These are phyloP conservation scores for Phania funesta DNA, from an alignment of 2,888 invertebrate genomes.

Conservation along the genomic window DNA sequence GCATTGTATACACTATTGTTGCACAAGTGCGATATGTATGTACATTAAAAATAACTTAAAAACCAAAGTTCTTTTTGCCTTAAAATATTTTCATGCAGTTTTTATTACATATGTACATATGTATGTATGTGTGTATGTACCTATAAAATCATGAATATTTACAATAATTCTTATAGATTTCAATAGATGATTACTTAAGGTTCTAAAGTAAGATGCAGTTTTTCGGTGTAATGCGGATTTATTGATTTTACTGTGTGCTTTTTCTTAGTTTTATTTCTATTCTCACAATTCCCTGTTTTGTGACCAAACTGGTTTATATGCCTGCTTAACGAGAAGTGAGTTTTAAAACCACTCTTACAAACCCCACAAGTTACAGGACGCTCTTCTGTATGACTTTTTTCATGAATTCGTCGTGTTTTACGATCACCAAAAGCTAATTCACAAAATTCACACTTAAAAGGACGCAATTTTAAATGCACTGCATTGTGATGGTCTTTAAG, in stretches of 20 bases:
- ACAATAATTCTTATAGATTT: no score
- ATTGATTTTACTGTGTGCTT: not conserved
- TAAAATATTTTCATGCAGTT: no score
- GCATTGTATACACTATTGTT: no score
- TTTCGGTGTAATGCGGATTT: not conserved
- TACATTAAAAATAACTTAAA: no score
- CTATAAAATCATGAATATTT: not conserved
- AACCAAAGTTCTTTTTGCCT: no score
- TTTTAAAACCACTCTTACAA: constrained; percentile 46
- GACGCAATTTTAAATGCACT: constrained; percentile 55
- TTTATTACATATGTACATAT: no score
- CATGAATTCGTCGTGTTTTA: constrained; percentile 49
- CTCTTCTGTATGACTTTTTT: constrained; percentile 42
- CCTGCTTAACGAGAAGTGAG: not conserved
- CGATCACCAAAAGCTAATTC: constrained; percentile 58
- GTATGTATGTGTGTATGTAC: no score
- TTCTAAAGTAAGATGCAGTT: not conserved
- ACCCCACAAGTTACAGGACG: constrained; percentile 5
- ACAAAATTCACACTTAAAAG: constrained; percentile 59
- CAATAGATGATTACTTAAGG: not conserved
- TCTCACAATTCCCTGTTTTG: not conserved
- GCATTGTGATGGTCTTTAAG: constrained; percentile 61
- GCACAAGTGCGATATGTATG: no score
- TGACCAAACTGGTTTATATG: constrained; percentile 37
- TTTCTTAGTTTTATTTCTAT: not conserved